Conservation (phyloP, 2,888 invertebrate genomes). For the Ypsolopha scabrella region DNA sequence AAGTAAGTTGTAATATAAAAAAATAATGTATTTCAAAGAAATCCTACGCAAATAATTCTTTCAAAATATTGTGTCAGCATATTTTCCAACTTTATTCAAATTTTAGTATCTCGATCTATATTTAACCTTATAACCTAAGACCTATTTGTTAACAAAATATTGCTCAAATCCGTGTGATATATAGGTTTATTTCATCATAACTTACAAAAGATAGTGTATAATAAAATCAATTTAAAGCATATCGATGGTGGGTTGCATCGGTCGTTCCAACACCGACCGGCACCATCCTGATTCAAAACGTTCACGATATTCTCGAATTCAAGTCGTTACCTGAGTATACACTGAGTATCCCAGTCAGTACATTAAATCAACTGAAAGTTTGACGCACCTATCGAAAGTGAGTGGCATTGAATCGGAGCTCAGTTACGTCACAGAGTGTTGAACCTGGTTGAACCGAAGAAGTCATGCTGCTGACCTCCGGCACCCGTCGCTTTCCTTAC, state of each 20-base stretch:
- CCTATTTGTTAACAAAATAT: background rate
- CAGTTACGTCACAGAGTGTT: constrained; percentile 44
- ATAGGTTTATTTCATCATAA: background rate
- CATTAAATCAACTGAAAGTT: too few species aligned
- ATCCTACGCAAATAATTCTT: too few species aligned
- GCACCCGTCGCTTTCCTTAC: constrained; percentile 38
- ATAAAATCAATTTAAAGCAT: background rate
- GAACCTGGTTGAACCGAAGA: constrained; percentile 30
- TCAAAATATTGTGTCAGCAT: too few species aligned
- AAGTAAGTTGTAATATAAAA: too few species aligned
- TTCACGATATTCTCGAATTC: background rate
- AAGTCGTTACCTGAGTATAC: background rate
- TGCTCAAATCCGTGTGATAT: background rate
- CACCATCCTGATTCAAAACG: background rate
- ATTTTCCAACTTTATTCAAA: too few species aligned
- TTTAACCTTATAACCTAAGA: too few species aligned
- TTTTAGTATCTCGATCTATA: too few species aligned
- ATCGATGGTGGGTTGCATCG: background rate
- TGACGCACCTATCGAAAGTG: too few species aligned
- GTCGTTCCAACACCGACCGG: background rate
- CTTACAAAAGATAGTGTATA: background rate
- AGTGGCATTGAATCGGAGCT: background rate
- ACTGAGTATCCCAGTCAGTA: too few species aligned
- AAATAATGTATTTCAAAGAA: too few species aligned
- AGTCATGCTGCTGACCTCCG: constrained; percentile 33